A percentile compares a stretch with the other conserved stretches of the same genome.
phyloP scores from a whole-genome alignment of 2,113 vertebrate genomes.

The Chaenocephalus aceratus region DNA sequence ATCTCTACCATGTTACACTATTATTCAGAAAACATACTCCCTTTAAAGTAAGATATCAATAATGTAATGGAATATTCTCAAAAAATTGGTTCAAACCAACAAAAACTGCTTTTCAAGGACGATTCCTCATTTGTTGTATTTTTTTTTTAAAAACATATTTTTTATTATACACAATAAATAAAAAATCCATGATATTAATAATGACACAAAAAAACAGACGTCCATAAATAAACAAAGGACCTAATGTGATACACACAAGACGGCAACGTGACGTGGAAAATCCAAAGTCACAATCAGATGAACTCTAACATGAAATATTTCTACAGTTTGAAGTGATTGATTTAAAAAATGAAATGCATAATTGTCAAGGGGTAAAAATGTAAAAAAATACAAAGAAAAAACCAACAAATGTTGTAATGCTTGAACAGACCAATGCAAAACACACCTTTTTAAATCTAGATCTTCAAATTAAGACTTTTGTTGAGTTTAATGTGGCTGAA shows the following conservation, averaged over 20 bases:
- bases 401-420: neutral
- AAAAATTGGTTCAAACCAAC: neutral
- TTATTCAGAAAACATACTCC: constrained; percentile 1
- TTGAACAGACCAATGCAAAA: neutral
- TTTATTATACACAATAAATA: constrained; percentile 79
- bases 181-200: constrained; percentile 72
- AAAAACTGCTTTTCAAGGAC: neutral
- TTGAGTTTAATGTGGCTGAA: neutral
- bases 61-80: neutral
- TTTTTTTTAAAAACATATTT: constrained; percentile 79
- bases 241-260: constrained; percentile 48
- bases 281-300: constrained; percentile 31
- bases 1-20: neutral
- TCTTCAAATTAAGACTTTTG: neutral
- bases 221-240: constrained; percentile 43
- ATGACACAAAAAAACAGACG: constrained; percentile 45
- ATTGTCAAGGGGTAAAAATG: neutral
- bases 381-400: neutral
- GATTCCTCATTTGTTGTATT: constrained; percentile 19
- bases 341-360: constrained; percentile 10
- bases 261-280: constrained; percentile 25
- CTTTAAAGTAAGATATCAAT: neutral
- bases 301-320: constrained; percentile 29
- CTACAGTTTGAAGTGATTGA: constrained; percentile 27
- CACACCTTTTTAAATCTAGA: neutral